Conservation (phyloP, 2,888 invertebrate genomes). For the Amorpha juglandis region DNA sequence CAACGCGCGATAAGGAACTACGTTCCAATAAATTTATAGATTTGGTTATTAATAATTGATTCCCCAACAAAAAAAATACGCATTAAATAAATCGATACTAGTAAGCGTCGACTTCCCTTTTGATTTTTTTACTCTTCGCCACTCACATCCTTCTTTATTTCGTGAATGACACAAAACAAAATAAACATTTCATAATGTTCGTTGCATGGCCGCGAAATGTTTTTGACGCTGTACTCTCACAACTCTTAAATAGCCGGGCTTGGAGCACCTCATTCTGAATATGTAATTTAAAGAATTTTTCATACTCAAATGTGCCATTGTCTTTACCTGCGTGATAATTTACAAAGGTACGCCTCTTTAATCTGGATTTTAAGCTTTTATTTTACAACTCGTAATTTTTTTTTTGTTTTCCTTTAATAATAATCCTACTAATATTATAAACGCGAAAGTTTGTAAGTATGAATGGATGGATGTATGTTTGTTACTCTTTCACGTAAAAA, state of each 20-base stretch:
- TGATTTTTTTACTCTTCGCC: too few relatives aligned
- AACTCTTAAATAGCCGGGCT: conserved; percentile 19
- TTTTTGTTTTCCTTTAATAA: not conserved
- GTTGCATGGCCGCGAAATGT: conserved; percentile 17
- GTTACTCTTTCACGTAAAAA: too few relatives aligned
- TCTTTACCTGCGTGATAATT: not conserved
- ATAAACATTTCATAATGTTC: not conserved
- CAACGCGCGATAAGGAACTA: too few relatives aligned
- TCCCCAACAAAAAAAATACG: too few relatives aligned
- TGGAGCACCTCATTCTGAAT: conserved; percentile 10
- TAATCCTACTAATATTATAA: too few relatives aligned
- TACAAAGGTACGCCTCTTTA: not conserved
- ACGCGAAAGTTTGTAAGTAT: too few relatives aligned
- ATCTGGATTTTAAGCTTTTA: not conserved
- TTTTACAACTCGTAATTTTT: not conserved
- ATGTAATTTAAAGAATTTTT: conserved; percentile 27
- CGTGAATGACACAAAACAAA: not conserved
- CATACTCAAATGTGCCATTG: not conserved
- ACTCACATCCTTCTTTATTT: not conserved
- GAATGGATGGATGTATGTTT: too few relatives aligned
- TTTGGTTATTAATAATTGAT: too few relatives aligned
- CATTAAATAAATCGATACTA: too few relatives aligned
- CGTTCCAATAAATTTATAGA: too few relatives aligned
- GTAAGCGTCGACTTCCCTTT: too few relatives aligned
- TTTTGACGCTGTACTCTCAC: conserved; percentile 8